Evolutionary conservation across 2,113 vertebrate species (phyloP), one percentile per base, ranked within the genome.

Genomic region (Thinocorus orbignyianus): DNA sequence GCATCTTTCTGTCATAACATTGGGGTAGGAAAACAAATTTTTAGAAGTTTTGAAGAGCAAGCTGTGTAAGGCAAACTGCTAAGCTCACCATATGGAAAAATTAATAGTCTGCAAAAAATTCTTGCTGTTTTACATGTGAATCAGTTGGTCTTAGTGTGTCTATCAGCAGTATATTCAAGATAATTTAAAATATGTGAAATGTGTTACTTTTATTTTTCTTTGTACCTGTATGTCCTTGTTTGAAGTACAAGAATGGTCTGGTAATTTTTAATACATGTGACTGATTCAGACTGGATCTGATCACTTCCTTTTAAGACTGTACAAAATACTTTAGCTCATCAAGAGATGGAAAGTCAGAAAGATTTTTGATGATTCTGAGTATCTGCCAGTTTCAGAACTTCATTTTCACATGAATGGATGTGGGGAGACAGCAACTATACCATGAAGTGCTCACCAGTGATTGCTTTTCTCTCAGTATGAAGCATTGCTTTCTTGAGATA

Each of bases 1-100:
- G 58, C 15, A 69, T 70, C 70, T 86, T 86, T 86, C 41, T 91
- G 52, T 77, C 23, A 12, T 76, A 79, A 39, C 18, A 4, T 1
- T 52, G n/a, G 46, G n/a, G 5, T 90, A 46, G 85, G 84, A 92
- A 79, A 94, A 68, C 52, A 87, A 65, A 28, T 90, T 95, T 96
- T 93, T 86, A 83, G 58, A 77, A 33, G 28, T 70, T 83, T 64
- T 37, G 70, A 92, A 44, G 52, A 92, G 72, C 60, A 86, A 74
- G 61, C 92, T 93, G 90, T 46, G 65, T 92, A 69, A 86, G 86
- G 74, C 94, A 86, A 95, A 76, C 92, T 90, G 86, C 80, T 88
- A 92, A 92, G 77, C 41, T 84, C 28, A 35, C 92, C 90, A 84
- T 95, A 87, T 93, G 93, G 88, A 42, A 64, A 82, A 95, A 76